Percentiles rank a stretch among this genome's conserved stretches.
These are phyloP conservation scores for Axis porcinus DNA, from an alignment of 2,113 vertebrate genomes.

Conservation along the genomic window DNA sequence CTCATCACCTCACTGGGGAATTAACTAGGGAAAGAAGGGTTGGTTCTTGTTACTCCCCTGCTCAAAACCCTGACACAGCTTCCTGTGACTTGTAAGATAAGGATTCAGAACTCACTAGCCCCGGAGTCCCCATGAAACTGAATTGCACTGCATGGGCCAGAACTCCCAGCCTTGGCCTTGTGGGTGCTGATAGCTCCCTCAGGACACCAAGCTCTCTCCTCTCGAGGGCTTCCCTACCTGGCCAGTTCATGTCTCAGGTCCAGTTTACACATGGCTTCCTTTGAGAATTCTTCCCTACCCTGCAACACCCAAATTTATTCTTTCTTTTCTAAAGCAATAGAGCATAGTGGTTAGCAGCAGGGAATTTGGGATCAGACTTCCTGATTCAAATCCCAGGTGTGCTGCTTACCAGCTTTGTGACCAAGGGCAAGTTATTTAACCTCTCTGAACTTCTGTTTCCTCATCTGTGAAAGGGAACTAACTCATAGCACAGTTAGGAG, in stretches of 20 bases:
- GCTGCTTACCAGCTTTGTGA: background rate
- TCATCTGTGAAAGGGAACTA: background rate
- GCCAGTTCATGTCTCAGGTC: background rate
- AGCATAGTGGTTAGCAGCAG: background rate
- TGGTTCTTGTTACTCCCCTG: background rate
- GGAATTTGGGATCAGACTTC: background rate
- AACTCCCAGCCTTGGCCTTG: background rate
- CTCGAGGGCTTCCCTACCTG: background rate
- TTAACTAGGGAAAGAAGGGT: background rate
- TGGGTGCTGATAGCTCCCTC: rapidly evolving
- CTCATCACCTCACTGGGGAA: background rate
- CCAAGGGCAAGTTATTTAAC: background rate
- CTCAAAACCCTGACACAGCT: background rate
- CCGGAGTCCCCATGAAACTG: background rate
- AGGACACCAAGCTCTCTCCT: background rate
- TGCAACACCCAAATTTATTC: background rate
- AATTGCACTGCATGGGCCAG: rapidly evolving
- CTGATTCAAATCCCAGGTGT: background rate
- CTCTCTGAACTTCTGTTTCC: background rate
- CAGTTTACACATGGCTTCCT: background rate
- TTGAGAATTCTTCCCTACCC: background rate
- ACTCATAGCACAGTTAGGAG: background rate
- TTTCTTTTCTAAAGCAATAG: background rate
- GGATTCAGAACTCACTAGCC: background rate
- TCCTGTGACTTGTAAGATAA: background rate